Conservation (phyloP, 2,888 invertebrate genomes). For the Clanis bilineata region DNA sequence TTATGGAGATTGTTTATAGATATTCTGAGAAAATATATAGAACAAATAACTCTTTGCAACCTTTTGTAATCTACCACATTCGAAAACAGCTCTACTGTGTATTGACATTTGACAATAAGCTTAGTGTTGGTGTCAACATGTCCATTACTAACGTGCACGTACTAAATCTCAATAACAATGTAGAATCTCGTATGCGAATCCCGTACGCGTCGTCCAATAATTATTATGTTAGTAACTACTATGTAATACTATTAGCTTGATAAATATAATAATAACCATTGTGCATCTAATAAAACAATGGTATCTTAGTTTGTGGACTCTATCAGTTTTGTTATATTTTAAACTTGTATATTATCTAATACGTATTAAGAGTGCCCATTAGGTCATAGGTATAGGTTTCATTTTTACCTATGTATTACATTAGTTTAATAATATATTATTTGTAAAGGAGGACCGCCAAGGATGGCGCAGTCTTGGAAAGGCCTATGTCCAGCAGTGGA, state of each 20-base stretch:
- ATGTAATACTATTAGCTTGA: conserved; percentile 34
- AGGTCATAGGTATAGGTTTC: too few relatives aligned
- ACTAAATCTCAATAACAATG: conserved; percentile 21
- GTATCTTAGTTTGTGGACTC: not conserved
- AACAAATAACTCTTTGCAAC: too few relatives aligned
- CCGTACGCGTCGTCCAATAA: conserved; percentile 40
- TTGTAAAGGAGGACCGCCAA: too few relatives aligned
- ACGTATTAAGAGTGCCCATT: too few relatives aligned
- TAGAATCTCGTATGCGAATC: conserved; percentile 27
- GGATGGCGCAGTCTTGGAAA: too few relatives aligned
- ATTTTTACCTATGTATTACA: too few relatives aligned
- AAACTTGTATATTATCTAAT: too few relatives aligned
- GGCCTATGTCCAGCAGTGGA: too few relatives aligned
- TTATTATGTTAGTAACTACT: conserved; percentile 38
- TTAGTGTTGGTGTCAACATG: not conserved
- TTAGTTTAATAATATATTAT: too few relatives aligned
- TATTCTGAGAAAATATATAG: not conserved
- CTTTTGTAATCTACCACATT: too few relatives aligned
- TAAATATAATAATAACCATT: not conserved
- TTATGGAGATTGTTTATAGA: not conserved
- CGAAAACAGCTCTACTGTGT: too few relatives aligned
- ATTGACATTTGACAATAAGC: not conserved
- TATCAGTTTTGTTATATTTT: too few relatives aligned
- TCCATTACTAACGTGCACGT: conserved; percentile 33
- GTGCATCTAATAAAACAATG: not conserved